Evolutionary conservation across 2,797 vertebrate genomes (phyloP), one percentile per base, ranked within the genome.

Genomic region (Melanitta fusca): DNA sequence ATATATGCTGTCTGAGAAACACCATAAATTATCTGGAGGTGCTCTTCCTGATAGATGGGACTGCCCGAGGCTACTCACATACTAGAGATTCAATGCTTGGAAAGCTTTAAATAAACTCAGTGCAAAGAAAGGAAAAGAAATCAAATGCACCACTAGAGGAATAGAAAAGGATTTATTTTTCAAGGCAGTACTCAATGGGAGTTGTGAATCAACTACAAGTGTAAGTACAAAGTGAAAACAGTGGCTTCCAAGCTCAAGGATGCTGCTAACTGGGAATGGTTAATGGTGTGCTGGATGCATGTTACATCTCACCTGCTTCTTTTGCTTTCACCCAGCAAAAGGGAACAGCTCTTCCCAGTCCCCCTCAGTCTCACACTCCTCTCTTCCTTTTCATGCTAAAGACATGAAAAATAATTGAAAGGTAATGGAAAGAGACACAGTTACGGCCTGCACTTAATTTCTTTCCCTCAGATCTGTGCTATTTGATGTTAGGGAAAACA

Each of bases 71-170:
- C 80, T 94, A 62, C 86, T 91, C 82, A 70, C 38, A 17, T 80
- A 30, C 13, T 32, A 41, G 74, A 85, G 25, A 65, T 24, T 80
- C 53, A 74, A 2, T 74, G 54, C 61, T 82, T 61, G 57, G 60
- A 80, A 85, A 88, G 41, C 22, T 94, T 91, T 85, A 94, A 85
- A 92, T 82, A 93, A 92, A 78, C 49, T 62, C 58, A 92, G 22
- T 15, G 17, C 38, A 75, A 77, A 61, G 60, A 75, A 95, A 71
- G 43, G 61, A 56, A 58, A 47, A 62, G 57, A 74, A 95, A 78
- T 57, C 1, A 4, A 89, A 85, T 28, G 38, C 8, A 43, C 39
- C 28, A 11, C 85, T 75, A 79, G 70, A 86, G 22, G 47, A 89
- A 72, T 1, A 69, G 45, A 72, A 74, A 22, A 72, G 10, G 22